These are phyloP conservation scores for Azemiops feae DNA, from an alignment of 2,113 vertebrate genomes.

Conservation along the genomic window DNA sequence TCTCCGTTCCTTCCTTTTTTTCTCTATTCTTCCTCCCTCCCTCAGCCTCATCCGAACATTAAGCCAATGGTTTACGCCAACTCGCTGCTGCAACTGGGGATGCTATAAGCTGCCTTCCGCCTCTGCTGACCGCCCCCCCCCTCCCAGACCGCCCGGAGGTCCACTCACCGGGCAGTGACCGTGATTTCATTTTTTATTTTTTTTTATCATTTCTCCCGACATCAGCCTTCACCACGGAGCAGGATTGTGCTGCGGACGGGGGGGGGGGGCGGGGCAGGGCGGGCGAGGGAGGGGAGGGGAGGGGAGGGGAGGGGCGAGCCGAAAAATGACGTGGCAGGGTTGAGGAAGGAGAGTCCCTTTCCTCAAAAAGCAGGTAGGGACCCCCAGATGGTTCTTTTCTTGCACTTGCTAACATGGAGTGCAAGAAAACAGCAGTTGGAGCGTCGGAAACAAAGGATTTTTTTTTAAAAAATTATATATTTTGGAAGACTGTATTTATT, in stretches of 20 bases:
- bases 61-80: conserved; percentile 95
- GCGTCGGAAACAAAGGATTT: background rate
- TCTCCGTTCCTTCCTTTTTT: too few relatives aligned
- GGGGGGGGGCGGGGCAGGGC: background rate
- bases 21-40: background rate
- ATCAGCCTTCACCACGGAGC: background rate
- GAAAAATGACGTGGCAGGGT: background rate
- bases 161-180: background rate
- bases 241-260: background rate
- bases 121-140: background rate
- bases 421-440: background rate
- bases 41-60: conserved; percentile 92
- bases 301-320: background rate
- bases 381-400: background rate
- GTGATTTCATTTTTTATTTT: background rate
- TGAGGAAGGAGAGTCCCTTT: background rate
- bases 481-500: conserved; percentile 73
- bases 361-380: background rate
- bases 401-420: background rate
- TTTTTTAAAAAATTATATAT: conserved; percentile 28
- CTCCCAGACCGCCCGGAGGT: background rate
- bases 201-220: background rate
- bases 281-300: background rate
- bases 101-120: conserved; percentile 78
- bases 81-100: conserved; percentile 89